These are phyloP conservation scores for Ethmia dodecea DNA, from an alignment of 2,888 invertebrate species.

Conservation along the genomic window DNA sequence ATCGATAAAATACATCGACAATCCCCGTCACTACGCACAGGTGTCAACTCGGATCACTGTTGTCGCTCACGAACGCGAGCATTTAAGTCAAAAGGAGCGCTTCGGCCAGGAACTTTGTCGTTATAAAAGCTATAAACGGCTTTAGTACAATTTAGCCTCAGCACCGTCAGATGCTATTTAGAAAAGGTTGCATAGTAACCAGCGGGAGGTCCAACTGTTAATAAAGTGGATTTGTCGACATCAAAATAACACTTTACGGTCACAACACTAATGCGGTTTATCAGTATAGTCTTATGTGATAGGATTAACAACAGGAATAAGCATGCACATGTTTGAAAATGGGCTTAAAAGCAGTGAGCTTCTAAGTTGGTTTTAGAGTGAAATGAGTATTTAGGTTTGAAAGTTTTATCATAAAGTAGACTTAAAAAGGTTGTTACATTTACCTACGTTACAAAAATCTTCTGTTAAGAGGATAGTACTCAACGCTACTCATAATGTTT, in stretches of 20 bases:
- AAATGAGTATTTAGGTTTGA: no score
- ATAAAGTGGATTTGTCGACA: conserved; percentile 75
- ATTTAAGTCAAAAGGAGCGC: conserved; percentile 69
- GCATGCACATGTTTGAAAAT: conserved; percentile 17
- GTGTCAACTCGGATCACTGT: conserved; percentile 67
- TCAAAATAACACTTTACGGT: conserved; percentile 70
- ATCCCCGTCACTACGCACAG: conserved; percentile 47
- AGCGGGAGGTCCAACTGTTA: conserved; percentile 66
- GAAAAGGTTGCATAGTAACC: conserved; percentile 55
- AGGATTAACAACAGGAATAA: conserved; percentile 28
- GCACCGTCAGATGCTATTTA: neutral
- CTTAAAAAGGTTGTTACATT: no score
- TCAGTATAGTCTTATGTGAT: conserved; percentile 42
- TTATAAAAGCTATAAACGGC: conserved; percentile 45
- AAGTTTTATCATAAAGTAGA: no score
- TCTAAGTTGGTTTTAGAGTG: no score
- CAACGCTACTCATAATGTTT: no score
- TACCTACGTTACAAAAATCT: no score
- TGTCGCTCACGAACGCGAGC: conserved; percentile 61
- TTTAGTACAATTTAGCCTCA: conserved; percentile 26
- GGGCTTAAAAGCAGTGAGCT: no score
- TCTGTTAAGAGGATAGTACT: no score
- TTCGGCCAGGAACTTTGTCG: conserved; percentile 56
- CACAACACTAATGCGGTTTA: conserved; percentile 59
- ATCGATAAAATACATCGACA: conserved; percentile 22